Base-by-base conservation (phyloP, 2,113 vertebrate genomes). In the Plotosus lineatus region DNA sequence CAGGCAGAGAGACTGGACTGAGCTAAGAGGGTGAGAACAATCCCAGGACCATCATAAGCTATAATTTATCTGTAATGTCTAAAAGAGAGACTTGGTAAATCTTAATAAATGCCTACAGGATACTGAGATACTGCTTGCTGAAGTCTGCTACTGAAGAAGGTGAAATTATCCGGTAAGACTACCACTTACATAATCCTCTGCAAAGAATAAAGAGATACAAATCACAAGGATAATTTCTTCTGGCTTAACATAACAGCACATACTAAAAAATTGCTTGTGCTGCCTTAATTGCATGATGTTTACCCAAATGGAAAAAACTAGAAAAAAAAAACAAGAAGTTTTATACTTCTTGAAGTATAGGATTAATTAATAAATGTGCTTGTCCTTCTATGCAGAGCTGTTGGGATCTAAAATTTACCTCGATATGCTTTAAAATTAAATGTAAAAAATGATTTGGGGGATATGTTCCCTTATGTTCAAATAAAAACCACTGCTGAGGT, bases 61-160 rank as follows among this genome's bases (percentile, higher is more conserved):
- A 80, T 82, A 81, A 84, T 84, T 38, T 63, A 75, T 46, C 58
- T 82, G 82, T 82, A 81, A 84, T 84, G 82, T 75, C 53, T 76
- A 72, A 76, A 42, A 65, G 66, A 60, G 21, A 55, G 40, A 66
- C 58, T 75, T 73, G 14, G 55, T 72, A 66, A 69, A 69, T 69
- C 40, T 26, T 44, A 38, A 10, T 46, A 7, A n/a, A 36, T 53
- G 10, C 53, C 68, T 75, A 21, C 60, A 26, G 68, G 61, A 81
- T 63, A 55, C 36, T 71, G 74, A 82, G 56, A n/a, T 46, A 60
- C 61, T 72, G 19, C n/a, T n/a, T n/a, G n/a, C n/a, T n/a, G n/a
- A n/a, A n/a, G n/a, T n/a, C n/a, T n/a, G n/a, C 44, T 71, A 69
- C 42, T 69, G 23, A 31, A 33, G 51, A 76, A 42, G 26, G 74